Base-by-base conservation (phyloP, 2,113 vertebrate genomes). In the Oceanodroma tethys region DNA sequence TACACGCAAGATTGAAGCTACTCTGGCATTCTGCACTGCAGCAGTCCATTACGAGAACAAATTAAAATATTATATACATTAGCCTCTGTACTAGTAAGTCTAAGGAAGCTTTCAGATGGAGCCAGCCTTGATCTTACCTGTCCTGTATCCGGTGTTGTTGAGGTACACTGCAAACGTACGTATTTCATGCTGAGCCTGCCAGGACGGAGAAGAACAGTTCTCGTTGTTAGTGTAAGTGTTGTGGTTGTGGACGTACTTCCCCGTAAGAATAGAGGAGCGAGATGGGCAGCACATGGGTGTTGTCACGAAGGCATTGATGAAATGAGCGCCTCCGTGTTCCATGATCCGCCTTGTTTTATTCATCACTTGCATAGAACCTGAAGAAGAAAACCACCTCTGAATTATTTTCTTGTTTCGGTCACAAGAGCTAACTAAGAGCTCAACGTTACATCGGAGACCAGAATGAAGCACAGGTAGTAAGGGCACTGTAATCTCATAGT, bases 171-270 rank as follows among this genome's bases (percentile, higher is more conserved):
- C 99, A 47, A 99, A 99, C 3, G 99, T 99, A 87, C 98, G 99
- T 5, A 98, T 98, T 96, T 99, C 99, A 5, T 99, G 99, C 96
- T 99, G 99, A 5, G 98, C 98, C 97, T 99, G 99, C 99, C 99
- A 99, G 62, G 99, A 99, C 0, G 99, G 99, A 5, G 99, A 99
- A 22, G 99, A 99, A 95, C 99, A 99, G 98, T 99, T 99, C 96
- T 99, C 99, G 3, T 99, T 99, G 98, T 99, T 99, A 62, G 99
- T 99, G 97, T 99, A 99, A 65, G 99, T 99, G 98, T 99, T 99
- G 97, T 99, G 99, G 97, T 99, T 99, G 98, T 99, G 99, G 40
- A 99, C 99, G 0, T 99, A 99, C 97, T 99, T 99, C 56, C 99
- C 99, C 0, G 99, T 99, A 85, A 99, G 98, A 97, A 99, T 99